Evolutionary conservation across 2,797 vertebrate species (phyloP).

Genomic region (Arnoldichthys spilopterus): DNA sequence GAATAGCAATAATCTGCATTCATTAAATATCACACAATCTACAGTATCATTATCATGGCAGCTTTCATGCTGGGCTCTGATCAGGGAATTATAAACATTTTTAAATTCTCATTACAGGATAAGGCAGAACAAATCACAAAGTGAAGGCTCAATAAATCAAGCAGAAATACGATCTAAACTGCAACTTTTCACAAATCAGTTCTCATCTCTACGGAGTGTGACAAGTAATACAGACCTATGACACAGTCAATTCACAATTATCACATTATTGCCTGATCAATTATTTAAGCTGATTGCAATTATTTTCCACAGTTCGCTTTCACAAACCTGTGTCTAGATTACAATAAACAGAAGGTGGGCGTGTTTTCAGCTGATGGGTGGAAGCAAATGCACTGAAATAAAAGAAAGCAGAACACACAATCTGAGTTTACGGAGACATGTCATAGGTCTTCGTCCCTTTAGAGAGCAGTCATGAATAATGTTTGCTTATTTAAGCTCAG

Average conservation of each 20-base stretch:
- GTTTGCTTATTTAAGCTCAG: no score
- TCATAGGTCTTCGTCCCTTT: no score
- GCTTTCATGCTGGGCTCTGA: constrained; percentile 25
- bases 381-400: neutral
- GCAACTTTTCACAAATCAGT: neutral
- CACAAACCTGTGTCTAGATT: no score
- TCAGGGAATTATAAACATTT: constrained; percentile 33
- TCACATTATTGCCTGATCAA: neutral
- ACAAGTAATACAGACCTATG: neutral
- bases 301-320: no score
- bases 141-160: constrained; percentile 27
- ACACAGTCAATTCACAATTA: neutral
- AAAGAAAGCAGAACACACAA: no score
- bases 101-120: constrained; percentile 31
- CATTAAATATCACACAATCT: constrained; percentile 39
- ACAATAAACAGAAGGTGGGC: no score
- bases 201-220: neutral
- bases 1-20: constrained; percentile 47
- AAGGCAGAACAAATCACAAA: constrained; percentile 2
- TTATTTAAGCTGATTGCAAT: neutral
- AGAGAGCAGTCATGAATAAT: no score
- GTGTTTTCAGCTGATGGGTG: neutral
- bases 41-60: constrained; percentile 12
- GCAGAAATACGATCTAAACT: constrained; percentile 7
- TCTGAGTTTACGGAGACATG: neutral